A percentile compares a stretch with the other conserved stretches of the same genome.
These are phyloP conservation scores for Griposia aprilina DNA, from an alignment of 2,888 invertebrate genomes.

Conservation along the genomic window DNA sequence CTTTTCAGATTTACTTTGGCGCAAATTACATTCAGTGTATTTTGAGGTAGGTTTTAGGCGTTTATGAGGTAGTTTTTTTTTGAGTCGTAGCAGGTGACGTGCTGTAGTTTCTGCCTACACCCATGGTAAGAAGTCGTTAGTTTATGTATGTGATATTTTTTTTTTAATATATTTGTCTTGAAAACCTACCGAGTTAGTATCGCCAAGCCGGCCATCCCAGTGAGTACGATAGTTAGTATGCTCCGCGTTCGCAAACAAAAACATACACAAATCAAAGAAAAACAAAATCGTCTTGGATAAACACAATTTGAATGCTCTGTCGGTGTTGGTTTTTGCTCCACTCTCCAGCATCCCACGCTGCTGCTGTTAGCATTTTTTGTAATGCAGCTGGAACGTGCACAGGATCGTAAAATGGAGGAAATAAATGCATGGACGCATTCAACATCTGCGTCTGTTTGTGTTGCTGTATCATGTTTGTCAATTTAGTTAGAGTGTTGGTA, in stretches of 20 bases:
- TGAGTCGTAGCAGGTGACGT: too few relatives aligned
- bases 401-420: constrained; percentile 39
- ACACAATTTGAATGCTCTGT: constrained; percentile 45
- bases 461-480: constrained; percentile 22
- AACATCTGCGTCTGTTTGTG: constrained; percentile 32
- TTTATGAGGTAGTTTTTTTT: too few relatives aligned
- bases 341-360: constrained; percentile 8
- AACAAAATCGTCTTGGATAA: constrained; percentile 27
- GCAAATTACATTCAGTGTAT: too few relatives aligned
- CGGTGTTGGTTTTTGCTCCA: constrained; percentile 40
- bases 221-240: not conserved
- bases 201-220: too few relatives aligned
- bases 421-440: constrained; percentile 43
- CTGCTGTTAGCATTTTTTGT: constrained; percentile 42
- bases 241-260: not conserved
- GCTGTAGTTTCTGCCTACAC: too few relatives aligned
- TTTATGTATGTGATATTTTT: too few relatives aligned
- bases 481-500: constrained; percentile 15
- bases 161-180: not conserved
- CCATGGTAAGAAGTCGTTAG: too few relatives aligned
- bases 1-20: too few relatives aligned
- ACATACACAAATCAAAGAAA: constrained; percentile 11
- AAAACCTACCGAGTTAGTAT: not conserved
- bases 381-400: constrained; percentile 40
- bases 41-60: too few relatives aligned